Evolutionary conservation across 2,113 vertebrate genomes (phyloP), one percentile per base, ranked within the genome.

Genomic region (Coturnix japonica): DNA sequence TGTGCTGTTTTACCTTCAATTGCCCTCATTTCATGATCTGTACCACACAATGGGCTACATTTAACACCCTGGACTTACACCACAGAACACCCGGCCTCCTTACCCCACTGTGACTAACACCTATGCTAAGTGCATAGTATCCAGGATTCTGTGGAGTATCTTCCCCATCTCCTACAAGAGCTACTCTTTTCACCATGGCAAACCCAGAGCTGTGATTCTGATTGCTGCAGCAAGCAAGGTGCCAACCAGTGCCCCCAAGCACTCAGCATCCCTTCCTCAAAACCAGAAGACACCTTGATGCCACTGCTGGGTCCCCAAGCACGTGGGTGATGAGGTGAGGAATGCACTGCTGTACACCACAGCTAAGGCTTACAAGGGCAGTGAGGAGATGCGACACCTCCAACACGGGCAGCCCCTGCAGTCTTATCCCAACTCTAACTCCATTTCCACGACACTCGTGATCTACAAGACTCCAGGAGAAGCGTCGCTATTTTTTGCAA

Each of bases 1-100:
- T 87, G 53, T 37, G 9, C 37, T 66, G 30, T 47, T 90, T 92
- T 57, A 73, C 79, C 47, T 82, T 92, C 71, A 33, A 75, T 31
- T 86, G 75, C 75, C 81, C 87, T 57, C 56, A 87, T 93, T 94
- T 89, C 81, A 64, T 60, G 44, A 78, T 76, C 79, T 93, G 91
- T 47, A 89, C 64, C 75, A 76, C 31, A 77, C 0, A 5, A 89
- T 22, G 46, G 87, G 84, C 84, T 94, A 94, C 89, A 85, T 91
- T 93, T 90, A 96, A 85, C 60, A 91, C 60, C 78, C 74, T 43
- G 72, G 81, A 73, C 72, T 91, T 92, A 89, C 75, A 87, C 59
- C 64, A 64, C 87, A 41, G 60, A 93, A 51, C 49, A 73, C 81
- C 63, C 90, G 91, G 89, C 92, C 91, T 92, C 85, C 72, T 89